Evolutionary conservation across 2,797 vertebrate species (phyloP), one percentile per base, ranked within the genome.

Genomic region (Pachyuromys duprasi): DNA sequence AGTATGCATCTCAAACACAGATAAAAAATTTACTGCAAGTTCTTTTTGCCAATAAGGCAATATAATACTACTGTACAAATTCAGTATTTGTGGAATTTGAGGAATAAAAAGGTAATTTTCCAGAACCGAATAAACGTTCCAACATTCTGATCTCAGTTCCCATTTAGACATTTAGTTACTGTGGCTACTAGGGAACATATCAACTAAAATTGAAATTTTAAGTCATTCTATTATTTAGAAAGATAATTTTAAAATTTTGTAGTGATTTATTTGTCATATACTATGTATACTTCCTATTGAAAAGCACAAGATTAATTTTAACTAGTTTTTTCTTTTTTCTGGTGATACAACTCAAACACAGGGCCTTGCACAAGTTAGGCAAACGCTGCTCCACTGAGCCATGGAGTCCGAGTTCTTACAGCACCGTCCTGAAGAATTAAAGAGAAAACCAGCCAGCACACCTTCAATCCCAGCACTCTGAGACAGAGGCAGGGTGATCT

Each of bases 231-330:
- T 89, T 79, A 87, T 2, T 70, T 31, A 91, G 65, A 67, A 86
- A 96, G 92, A 89, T 28, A 91, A 60, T 57, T 91, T 86, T 45
- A 17, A 91, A 93, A 53, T 39, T 86, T 72, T 57, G 65, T 18
- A 90, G 60, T 89, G 9, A 26, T 31, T 63, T 63, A 79, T 63
- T 89, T 86, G 70, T 20, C 26, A 26, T 72, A n/a, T 89, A 89
- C 7, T 42, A 82, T n/a, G 75, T 36, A 53, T 0, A 78, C 28
- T 55, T 88, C 63, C 67, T 92, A 86, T 39, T 81, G 80, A 70
- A 96, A 94, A 96, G 53, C 45, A 42, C 63, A 95, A 80, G 70
- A 92, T 92, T 76, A 86, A 89, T 86, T 87, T 93, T 1, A 82
- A 24, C 60, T 18, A 84, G 15, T 9, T 65, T 45, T 83, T 17